Conservation (phyloP, 1,140 invertebrate species). For the Calliopsis andreniformis region DNA sequence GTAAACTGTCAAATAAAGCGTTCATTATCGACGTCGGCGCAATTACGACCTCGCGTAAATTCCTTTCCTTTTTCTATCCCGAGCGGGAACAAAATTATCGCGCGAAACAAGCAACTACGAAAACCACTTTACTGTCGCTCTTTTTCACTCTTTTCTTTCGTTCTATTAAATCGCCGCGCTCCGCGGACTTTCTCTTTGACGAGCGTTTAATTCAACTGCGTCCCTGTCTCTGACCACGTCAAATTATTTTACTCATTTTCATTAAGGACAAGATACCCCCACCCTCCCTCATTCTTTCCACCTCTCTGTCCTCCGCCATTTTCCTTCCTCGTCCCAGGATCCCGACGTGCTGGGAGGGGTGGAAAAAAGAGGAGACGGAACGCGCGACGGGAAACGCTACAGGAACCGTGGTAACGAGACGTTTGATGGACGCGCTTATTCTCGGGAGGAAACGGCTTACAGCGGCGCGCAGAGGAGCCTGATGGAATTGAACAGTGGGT, state of each 20-base stretch:
- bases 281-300: no score
- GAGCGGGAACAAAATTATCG: constrained; percentile 17
- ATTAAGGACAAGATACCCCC: constrained; percentile 67
- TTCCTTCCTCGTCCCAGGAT: no score
- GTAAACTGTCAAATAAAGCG: constrained; percentile 21
- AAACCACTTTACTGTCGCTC: constrained; percentile 10
- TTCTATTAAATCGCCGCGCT: constrained; percentile 36
- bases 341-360: background rate
- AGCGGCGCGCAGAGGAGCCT: constrained; percentile 9
- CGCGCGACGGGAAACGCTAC: constrained; percentile 45
- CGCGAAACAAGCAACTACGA: constrained; percentile 21
- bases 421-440: constrained; percentile 79
- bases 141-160: background rate
- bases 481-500: constrained; percentile 73
- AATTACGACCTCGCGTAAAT: constrained; percentile 24
- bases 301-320: no score
- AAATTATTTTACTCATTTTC: constrained; percentile 74
- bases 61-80: background rate
- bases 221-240: constrained; percentile 49
- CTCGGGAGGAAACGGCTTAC: constrained; percentile 68
- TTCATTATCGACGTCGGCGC: constrained; percentile 6
- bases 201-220: constrained; percentile 42
- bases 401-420: constrained; percentile 75
- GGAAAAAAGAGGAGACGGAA: constrained; percentile 42
- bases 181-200: constrained; percentile 29